Percentiles rank a stretch among this genome's conserved stretches.
These are phyloP conservation scores for Condylostylus longicornis DNA, from an alignment of 1,140 invertebrate genomes.

Conservation along the genomic window DNA sequence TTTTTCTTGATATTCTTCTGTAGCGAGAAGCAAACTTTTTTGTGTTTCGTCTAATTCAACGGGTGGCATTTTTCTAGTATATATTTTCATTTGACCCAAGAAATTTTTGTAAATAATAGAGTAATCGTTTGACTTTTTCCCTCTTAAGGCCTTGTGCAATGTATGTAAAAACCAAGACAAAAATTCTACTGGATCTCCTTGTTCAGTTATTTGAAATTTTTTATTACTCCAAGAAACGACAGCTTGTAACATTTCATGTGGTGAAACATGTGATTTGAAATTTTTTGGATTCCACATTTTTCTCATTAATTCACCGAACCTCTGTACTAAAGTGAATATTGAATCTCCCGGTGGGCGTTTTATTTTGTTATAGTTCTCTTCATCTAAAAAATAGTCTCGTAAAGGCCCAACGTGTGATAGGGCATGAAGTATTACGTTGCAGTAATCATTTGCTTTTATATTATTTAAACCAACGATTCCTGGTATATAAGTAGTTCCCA, in stretches of 20 bases:
- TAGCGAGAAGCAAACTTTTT: conserved; percentile 58
- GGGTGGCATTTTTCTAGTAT: conserved; percentile 84
- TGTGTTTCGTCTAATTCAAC: conserved; percentile 83
- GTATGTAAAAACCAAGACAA: conserved; percentile 93
- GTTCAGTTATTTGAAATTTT: conserved; percentile 94
- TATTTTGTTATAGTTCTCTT: conserved; percentile 79
- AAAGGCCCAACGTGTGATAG: conserved; percentile 88
- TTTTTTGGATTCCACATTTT: conserved; percentile 99
- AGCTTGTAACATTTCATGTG: conserved; percentile 99
- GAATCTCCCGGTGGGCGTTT: conserved; percentile 87
- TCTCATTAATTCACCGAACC: conserved; percentile 92
- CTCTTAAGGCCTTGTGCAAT: conserved; percentile 78
- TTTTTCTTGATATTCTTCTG: conserved; percentile 77
- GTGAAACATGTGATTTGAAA: conserved; percentile 98
- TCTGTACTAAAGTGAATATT: conserved; percentile 77
- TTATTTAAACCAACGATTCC: conserved; percentile 97
- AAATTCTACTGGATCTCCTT: conserved; percentile 96
- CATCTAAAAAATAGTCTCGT: conserved; percentile 86
- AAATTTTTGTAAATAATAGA: conserved; percentile 94
- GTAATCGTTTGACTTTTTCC: conserved; percentile 65
- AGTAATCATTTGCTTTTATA: conserved; percentile 99
- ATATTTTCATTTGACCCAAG: conserved; percentile 88
- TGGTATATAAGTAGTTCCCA: conserved; percentile 91
- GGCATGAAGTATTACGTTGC: conserved; percentile 94
- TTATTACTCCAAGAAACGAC: conserved; percentile 98